Evolutionary conservation across 2,888 invertebrate species (phyloP), one percentile per base, ranked within the genome.

Genomic region (Eristalis tenax): DNA sequence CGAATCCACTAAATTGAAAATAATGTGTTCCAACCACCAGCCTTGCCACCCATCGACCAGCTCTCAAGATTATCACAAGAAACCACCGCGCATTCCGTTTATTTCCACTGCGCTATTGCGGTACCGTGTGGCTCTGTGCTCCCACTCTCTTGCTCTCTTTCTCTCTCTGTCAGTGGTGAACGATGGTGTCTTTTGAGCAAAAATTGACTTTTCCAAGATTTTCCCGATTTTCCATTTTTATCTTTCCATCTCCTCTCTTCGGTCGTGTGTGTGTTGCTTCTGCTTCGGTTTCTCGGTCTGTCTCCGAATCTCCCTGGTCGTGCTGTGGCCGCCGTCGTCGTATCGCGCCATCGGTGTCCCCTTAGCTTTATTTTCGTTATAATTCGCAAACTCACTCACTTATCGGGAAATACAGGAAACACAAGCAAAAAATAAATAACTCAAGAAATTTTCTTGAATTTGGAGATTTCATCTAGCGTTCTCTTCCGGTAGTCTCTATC

Each of bases 381-480:
- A 15, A 80, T 87, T 87, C 83, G 87, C 87, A 79, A 78, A 61
- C 40, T 73, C 61, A 73, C 83, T 73, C 87, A 64, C 26, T 80
- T 74, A 63, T 59, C 59, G 59, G 59, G 59, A 13, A 22, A 22
- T 18, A 59, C 59, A 23, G 11, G 18, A 59, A 59, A 59, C 11
- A 59, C 15, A 8, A 59, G 6, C 23, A 26, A 59, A 59, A 23
- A 23, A n/a, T n/a, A 59, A 59, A 26, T 23, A 50, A 18, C n/a
- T 43, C 43, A n/a, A 50, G 50, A 50, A 50, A 50, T 43, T 77
- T 63, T 56, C 68, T 81, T 38, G 13, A 32, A 43, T 77, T 83
- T 74, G 68, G 79, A 83, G 83, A 83, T 87, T 76, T 87, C 83
- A 76, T 87, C 87, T 87, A 38, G 40, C 61, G 28, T 73, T 69